phyloP scores from a whole-genome alignment of 2,888 invertebrate genomes.

The Bombylius discolor region DNA sequence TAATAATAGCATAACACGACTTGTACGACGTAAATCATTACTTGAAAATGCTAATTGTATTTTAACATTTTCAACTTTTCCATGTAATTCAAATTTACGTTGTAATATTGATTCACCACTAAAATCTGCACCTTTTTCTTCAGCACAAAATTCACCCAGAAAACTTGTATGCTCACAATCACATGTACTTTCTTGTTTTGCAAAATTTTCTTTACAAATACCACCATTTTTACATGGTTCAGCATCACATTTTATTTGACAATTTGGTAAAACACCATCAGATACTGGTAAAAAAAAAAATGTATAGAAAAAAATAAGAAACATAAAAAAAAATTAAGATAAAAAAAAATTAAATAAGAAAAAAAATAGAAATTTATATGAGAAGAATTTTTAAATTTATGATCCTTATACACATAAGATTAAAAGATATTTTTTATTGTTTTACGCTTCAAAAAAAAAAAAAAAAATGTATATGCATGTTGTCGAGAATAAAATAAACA shows the following conservation, averaged over 20 bases:
- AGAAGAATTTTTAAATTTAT: too few relatives aligned
- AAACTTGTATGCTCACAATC: slow-evolving; percentile 83
- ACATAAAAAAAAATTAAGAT: too few relatives aligned
- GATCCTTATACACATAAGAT: too few relatives aligned
- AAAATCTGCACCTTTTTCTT: slow-evolving; percentile 82
- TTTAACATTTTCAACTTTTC: slow-evolving; percentile 62
- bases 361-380: too few relatives aligned
- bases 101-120: slow-evolving; percentile 74
- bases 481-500: slow-evolving; percentile 11
- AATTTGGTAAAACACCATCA: slow-evolving; percentile 63
- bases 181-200: slow-evolving; percentile 71
- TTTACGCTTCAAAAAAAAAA: too few relatives aligned
- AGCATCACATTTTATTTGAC: slow-evolving; percentile 79
- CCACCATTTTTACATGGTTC: slow-evolving; percentile 81
- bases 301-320: too few relatives aligned
- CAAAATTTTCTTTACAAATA: slow-evolving; percentile 78
- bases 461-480: too few relatives aligned
- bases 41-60: slow-evolving; percentile 79
- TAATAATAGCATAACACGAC: slow-evolving; percentile 62
- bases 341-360: too few relatives aligned
- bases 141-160: slow-evolving; percentile 74
- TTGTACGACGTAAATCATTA: slow-evolving; percentile 61
- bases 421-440: too few relatives aligned
- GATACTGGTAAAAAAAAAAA: slow-evolving; percentile 36
- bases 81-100: slow-evolving; percentile 55